Evolutionary conservation across 2,888 invertebrate genomes (phyloP).

Genomic region (Prostheceraeus crozeri): DNA sequence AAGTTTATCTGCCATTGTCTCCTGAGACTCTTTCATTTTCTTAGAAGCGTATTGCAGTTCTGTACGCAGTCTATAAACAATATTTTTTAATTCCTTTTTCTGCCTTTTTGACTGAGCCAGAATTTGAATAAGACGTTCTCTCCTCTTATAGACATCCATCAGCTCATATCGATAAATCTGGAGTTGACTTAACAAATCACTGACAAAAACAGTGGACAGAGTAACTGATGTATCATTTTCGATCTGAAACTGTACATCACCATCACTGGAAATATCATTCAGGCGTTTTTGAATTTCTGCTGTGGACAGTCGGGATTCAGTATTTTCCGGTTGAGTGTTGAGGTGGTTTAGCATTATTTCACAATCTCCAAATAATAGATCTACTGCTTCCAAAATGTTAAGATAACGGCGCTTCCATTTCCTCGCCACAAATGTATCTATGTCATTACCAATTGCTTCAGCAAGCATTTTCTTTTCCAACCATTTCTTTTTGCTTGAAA

Average conservation of each 20-base stretch:
- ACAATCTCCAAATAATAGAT: conserved; percentile 29
- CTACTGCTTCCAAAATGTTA: conserved; percentile 28
- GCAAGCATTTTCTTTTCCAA: too few species aligned
- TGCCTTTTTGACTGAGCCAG: conserved; percentile 30
- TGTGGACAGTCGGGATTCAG: too few species aligned
- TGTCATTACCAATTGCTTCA: conserved; percentile 28
- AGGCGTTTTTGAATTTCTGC: too few species aligned
- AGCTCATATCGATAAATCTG: conserved; percentile 30
- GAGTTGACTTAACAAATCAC: conserved; percentile 26
- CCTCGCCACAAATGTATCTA: conserved; percentile 10
- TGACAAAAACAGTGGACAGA: conserved; percentile 25
- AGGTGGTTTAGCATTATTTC: not conserved
- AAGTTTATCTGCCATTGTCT: conserved; percentile 1
- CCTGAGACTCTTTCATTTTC: conserved; percentile 27
- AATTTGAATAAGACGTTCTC: conserved; percentile 31
- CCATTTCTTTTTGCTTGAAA: too few species aligned
- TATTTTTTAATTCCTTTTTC: conserved; percentile 15
- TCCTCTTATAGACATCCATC: conserved; percentile 11
- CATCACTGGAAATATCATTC: too few species aligned
- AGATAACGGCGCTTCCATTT: conserved; percentile 33
- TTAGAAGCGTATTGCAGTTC: conserved; percentile 30
- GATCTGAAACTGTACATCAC: not conserved
- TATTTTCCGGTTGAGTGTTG: not conserved
- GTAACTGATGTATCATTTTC: conserved; percentile 14
- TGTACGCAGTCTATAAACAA: conserved; percentile 31